These are phyloP conservation scores for Leptobrachium leishanense DNA, from an alignment of 2,113 vertebrate species.

Conservation along the genomic window DNA sequence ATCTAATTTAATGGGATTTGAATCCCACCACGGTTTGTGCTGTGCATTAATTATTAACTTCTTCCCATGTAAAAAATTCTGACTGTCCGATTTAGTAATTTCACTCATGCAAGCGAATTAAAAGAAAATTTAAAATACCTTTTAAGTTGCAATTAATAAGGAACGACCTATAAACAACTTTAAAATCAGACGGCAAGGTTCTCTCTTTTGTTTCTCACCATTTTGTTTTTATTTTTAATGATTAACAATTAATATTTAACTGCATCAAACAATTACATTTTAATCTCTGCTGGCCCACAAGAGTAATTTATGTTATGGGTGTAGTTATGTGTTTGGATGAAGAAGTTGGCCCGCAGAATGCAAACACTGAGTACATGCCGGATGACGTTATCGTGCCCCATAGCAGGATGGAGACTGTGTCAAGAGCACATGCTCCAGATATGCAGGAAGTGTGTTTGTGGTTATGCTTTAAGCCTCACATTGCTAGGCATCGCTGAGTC, in stretches of 20 bases:
- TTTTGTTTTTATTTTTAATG: neutral
- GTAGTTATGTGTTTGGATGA: too few species aligned
- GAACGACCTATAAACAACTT: neutral
- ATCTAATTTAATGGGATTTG: conserved; percentile 32
- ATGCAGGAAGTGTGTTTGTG: too few species aligned
- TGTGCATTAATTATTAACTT: conserved; percentile 27
- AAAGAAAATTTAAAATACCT: conserved; percentile 11
- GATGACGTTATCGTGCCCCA: too few species aligned
- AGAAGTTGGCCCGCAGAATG: too few species aligned
- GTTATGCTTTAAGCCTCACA: too few species aligned
- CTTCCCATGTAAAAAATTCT: conserved; percentile 9
- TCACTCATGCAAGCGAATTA: neutral
- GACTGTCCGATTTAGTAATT: conserved; percentile 4
- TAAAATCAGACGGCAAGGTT: neutral
- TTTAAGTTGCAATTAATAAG: conserved; percentile 15
- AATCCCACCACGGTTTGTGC: conserved; percentile 23
- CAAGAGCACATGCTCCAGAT: too few species aligned
- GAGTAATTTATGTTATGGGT: too few species aligned
- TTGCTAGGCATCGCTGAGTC: too few species aligned
- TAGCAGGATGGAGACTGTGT: too few species aligned
- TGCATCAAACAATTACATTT: too few species aligned
- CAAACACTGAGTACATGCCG: too few species aligned
- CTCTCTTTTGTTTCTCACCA: neutral
- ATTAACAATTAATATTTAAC: neutral
- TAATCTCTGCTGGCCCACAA: too few species aligned